Evolutionary conservation across 2,113 vertebrate genomes (phyloP).

Genomic region (Mastomys coucha): DNA sequence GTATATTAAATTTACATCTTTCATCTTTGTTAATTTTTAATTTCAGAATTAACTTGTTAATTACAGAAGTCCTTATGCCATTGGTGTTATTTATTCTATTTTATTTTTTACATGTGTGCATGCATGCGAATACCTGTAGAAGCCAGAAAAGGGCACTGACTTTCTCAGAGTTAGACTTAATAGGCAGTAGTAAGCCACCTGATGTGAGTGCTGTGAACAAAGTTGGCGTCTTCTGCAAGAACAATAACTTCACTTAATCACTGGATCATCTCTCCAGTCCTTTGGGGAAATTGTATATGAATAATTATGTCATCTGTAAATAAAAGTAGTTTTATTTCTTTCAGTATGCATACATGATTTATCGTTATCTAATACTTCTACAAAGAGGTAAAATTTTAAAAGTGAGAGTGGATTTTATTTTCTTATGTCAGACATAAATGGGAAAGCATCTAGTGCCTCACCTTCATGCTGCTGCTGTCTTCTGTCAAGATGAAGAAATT

Average conservation of each 20-base stretch:
- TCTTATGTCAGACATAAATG: background rate
- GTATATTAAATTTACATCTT: background rate
- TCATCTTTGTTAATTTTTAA: background rate
- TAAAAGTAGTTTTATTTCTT: background rate
- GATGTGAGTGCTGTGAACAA: background rate
- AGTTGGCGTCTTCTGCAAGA: background rate
- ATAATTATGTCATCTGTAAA: background rate
- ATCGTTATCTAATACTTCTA: background rate
- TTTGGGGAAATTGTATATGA: background rate
- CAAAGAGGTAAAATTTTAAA: background rate
- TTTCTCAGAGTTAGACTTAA: background rate
- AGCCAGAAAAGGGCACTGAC: background rate
- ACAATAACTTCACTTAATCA: background rate
- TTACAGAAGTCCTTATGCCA: background rate
- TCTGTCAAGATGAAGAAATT: background rate
- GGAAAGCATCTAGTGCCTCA: background rate
- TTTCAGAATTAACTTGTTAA: background rate
- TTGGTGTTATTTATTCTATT: background rate
- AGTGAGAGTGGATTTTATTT: background rate
- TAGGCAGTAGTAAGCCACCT: background rate
- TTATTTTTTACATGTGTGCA: background rate
- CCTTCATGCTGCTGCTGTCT: background rate
- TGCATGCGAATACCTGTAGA: background rate
- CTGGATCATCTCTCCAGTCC: background rate
- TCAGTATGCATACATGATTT: background rate